A percentile compares a stretch with the other conserved stretches of the same genome.
These are phyloP conservation scores for Sinotaia quadrata DNA, from an alignment of 2,888 invertebrate species.

Conservation along the genomic window DNA sequence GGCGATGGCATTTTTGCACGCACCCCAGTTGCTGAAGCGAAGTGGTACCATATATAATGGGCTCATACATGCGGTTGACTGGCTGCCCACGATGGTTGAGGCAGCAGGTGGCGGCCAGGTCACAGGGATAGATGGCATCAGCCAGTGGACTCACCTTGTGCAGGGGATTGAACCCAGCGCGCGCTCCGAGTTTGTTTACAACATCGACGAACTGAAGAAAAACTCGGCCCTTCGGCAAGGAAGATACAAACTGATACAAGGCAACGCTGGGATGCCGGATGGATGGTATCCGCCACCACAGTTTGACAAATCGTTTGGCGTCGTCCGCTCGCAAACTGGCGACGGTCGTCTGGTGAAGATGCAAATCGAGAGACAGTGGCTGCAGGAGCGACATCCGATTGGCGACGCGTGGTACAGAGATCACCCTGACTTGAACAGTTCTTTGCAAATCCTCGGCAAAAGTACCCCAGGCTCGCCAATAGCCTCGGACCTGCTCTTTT, in stretches of 20 bases:
- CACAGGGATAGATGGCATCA: slow-evolving; percentile 51
- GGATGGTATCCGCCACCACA: slow-evolving; percentile 55
- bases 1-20: slow-evolving; percentile 80
- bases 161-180: slow-evolving; percentile 37
- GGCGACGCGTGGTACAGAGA: no score
- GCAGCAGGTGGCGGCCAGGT: slow-evolving; percentile 63
- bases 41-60: slow-evolving; percentile 12
- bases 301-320: not conserved
- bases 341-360: not conserved
- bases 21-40: slow-evolving; percentile 2
- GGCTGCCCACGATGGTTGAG: slow-evolving; percentile 72
- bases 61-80: slow-evolving; percentile 65
- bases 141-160: slow-evolving; percentile 48
- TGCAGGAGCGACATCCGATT: not conserved
- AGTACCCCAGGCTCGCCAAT: not conserved
- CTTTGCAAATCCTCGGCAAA: no score
- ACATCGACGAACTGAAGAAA: slow-evolving; percentile 49
- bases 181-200: slow-evolving; percentile 53
- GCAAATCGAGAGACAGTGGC: not conserved
- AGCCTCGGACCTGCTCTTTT: not conserved
- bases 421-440: no score
- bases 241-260: slow-evolving; percentile 72
- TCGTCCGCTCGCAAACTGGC: not conserved
- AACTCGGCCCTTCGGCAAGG: slow-evolving; percentile 55
- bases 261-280: slow-evolving; percentile 61